These are phyloP conservation scores for Forficula auricularia DNA, from an alignment of 1,140 invertebrate genomes.

Conservation along the genomic window DNA sequence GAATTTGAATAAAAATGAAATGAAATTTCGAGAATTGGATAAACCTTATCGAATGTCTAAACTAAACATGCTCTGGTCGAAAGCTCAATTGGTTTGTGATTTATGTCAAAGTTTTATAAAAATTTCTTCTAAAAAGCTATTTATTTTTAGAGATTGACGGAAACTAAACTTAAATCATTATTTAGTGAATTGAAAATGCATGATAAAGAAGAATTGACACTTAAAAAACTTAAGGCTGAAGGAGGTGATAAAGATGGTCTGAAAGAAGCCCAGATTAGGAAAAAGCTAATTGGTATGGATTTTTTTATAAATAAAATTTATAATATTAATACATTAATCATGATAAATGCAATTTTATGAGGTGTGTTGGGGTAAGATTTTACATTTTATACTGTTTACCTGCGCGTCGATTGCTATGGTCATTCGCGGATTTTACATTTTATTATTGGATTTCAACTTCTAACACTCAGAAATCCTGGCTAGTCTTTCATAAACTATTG, in stretches of 20 bases:
- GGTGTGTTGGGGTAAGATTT: no score
- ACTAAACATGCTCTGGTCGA: slow-evolving; percentile 65
- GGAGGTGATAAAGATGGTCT: slow-evolving; percentile 72
- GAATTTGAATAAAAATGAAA: slow-evolving; percentile 28
- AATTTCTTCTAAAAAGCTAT: slow-evolving; percentile 14
- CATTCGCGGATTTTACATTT: no score
- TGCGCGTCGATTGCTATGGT: no score
- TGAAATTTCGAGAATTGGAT: slow-evolving; percentile 40
- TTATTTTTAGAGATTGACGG: slow-evolving; percentile 51
- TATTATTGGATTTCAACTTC: no score
- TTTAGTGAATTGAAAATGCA: slow-evolving; percentile 79
- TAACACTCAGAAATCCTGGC: no score
- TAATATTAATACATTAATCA: not conserved
- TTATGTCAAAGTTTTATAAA: slow-evolving; percentile 19
- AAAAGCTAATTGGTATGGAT: slow-evolving; percentile 48
- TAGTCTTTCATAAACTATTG: no score
- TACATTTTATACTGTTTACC: slow-evolving; percentile 8
- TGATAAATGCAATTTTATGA: not conserved
- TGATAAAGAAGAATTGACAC: slow-evolving; percentile 74
- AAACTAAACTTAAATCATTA: slow-evolving; percentile 66
- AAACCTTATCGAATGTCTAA: slow-evolving; percentile 72
- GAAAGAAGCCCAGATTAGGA: slow-evolving; percentile 62
- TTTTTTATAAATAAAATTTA: not conserved
- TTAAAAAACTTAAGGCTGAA: slow-evolving; percentile 64
- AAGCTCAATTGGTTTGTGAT: slow-evolving; percentile 54